These are phyloP conservation scores for Lepidocolaptes lacrymiger DNA, from an alignment of 2,797 vertebrate species.

Conservation along the genomic window DNA sequence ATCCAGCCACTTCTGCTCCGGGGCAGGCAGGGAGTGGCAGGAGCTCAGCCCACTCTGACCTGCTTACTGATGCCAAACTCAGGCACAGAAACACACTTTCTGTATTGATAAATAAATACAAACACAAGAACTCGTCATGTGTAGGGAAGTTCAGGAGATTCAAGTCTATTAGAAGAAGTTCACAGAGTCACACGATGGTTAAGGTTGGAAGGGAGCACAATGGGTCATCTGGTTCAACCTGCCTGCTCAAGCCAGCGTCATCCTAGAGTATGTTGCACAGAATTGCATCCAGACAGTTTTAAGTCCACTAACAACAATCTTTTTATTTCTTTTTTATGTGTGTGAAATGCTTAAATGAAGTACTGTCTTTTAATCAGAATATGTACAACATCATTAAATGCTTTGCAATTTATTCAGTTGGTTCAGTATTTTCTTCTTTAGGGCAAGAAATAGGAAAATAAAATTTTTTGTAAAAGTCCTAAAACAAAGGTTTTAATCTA, in stretches of 20 bases:
- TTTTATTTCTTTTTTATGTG: background rate
- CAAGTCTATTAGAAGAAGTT: background rate
- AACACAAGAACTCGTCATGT: background rate
- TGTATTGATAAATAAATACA: rapidly evolving
- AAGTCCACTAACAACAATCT: background rate
- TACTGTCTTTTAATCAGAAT: background rate
- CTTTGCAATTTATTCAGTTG: background rate
- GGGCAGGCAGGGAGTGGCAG: background rate
- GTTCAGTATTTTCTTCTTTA: background rate
- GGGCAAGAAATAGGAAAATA: background rate
- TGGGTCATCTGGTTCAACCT: background rate
- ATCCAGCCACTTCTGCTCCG: background rate
- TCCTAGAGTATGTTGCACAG: background rate
- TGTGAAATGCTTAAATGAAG: background rate
- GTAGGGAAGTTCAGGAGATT: background rate
- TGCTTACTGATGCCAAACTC: background rate
- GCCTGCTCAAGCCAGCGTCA: background rate
- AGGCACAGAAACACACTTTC: background rate
- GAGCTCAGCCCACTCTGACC: background rate
- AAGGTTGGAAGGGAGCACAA: background rate
- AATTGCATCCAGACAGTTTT: background rate
- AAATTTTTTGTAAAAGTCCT: background rate
- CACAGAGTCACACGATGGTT: background rate
- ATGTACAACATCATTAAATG: background rate
- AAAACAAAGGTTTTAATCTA: background rate